Percentiles rank a stretch among this genome's conserved stretches.
Evolutionary conservation across 1,140 invertebrate genomes (phyloP).

Genomic region (Brachionus koreanus): DNA sequence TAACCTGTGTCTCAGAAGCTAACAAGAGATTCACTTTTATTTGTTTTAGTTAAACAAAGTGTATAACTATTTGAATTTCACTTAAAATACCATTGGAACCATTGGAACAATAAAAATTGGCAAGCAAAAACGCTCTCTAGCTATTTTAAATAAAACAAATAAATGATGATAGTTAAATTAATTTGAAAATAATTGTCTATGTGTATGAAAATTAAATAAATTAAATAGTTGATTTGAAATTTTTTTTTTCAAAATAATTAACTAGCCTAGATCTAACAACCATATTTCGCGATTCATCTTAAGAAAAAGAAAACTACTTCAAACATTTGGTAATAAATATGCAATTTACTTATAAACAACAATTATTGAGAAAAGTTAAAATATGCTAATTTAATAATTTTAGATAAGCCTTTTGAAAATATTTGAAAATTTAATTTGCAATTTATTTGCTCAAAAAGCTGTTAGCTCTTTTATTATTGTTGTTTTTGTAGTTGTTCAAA

Average conservation of each 20-base stretch:
- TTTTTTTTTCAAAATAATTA: no score
- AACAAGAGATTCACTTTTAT: neutral
- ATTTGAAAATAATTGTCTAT: neutral
- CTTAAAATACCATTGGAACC: neutral
- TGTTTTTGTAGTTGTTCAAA: neutral
- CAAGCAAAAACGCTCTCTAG: neutral
- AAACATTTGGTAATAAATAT: neutral
- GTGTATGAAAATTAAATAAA: neutral
- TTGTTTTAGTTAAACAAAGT: neutral
- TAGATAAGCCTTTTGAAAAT: constrained; percentile 3
- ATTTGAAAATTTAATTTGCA: neutral
- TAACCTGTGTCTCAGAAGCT: no score
- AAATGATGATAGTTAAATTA: neutral
- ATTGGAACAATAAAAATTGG: neutral
- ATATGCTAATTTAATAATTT: neutral
- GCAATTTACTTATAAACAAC: neutral
- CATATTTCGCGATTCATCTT: neutral
- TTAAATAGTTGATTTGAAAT: neutral
- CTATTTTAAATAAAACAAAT: neutral
- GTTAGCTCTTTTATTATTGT: neutral
- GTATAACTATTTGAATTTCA: neutral
- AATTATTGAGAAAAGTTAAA: neutral
- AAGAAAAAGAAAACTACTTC: neutral
- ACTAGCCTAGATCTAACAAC: neutral
- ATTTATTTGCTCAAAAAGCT: neutral